phyloP scores from a whole-genome alignment of 1,140 invertebrate genomes.

The Tribolium castaneum region DNA sequence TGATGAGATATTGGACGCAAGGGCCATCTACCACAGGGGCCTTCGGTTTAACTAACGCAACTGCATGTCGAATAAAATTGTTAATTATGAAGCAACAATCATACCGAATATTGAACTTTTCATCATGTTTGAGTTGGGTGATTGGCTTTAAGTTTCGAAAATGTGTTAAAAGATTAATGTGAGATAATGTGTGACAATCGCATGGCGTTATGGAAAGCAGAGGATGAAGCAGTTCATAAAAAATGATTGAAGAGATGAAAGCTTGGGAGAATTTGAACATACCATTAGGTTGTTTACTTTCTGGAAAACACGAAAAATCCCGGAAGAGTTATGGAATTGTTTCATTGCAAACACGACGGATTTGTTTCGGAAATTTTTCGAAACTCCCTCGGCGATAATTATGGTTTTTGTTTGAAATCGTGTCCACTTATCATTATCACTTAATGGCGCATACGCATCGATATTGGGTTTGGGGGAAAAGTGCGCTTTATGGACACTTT shows the following conservation, averaged over 20 bases:
- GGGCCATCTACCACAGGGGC: conserved; percentile 1
- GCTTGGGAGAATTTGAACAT: conserved; percentile 32
- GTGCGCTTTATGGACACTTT: conserved; percentile 29
- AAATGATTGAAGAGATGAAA: conserved; percentile 37
- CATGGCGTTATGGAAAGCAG: conserved; percentile 15
- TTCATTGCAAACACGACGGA: background rate
- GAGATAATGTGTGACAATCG: conserved; percentile 9
- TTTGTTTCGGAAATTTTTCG: background rate
- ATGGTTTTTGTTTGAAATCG: background rate
- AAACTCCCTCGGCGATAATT: background rate
- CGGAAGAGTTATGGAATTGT: conserved; percentile 36
- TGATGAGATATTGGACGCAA: conserved; percentile 18
- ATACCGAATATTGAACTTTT: too few species aligned
- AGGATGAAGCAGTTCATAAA: conserved; percentile 32
- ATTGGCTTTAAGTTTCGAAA: background rate
- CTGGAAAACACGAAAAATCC: conserved; percentile 37
- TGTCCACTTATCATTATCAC: background rate
- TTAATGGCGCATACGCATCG: conserved; percentile 17
- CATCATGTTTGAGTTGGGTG: background rate
- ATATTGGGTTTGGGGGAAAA: conserved; percentile 36
- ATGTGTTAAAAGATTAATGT: conserved; percentile 7
- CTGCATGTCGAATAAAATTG: too few species aligned
- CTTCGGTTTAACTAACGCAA: background rate
- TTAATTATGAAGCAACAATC: too few species aligned
- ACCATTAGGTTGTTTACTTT: conserved; percentile 40